Percentiles rank a stretch among this genome's conserved stretches.
phyloP scores from a whole-genome alignment of 2,888 invertebrate species.

The Capitulum mitella region DNA sequence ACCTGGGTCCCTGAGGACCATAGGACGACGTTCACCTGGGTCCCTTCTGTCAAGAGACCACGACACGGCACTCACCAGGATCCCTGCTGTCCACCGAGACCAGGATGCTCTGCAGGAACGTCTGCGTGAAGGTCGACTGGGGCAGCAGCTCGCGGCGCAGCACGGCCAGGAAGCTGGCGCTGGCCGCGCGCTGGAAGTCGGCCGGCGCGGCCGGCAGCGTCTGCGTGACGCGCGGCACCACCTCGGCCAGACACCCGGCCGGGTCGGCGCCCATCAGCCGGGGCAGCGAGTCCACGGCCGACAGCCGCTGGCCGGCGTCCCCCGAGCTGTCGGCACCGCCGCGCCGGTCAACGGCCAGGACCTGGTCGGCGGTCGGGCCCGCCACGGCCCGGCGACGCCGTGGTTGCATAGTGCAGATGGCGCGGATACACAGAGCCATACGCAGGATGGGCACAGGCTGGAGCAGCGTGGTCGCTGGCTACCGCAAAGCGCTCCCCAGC shows the following conservation, averaged over 20 bases:
- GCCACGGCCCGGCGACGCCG: too few species aligned
- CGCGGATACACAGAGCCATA: too few species aligned
- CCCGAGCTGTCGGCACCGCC: not conserved
- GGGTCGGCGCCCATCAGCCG: not conserved
- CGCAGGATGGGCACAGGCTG: too few species aligned
- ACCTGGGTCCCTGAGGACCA: too few species aligned
- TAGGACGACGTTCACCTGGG: too few species aligned
- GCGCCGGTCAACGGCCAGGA: too few species aligned
- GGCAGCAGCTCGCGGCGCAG: constrained; percentile 33
- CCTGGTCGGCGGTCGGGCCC: too few species aligned
- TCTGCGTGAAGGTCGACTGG: constrained; percentile 51
- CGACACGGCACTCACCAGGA: constrained; percentile 45
- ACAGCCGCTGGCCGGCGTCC: not conserved
- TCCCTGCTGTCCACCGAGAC: constrained; percentile 53
- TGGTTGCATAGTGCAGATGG: too few species aligned
- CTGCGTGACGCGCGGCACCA: not conserved
- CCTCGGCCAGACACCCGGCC: constrained; percentile 4
- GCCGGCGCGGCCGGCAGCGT: not conserved
- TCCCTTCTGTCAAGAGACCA: too few species aligned
- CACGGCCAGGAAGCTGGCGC: constrained; percentile 27
- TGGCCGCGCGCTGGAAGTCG: constrained; percentile 16
- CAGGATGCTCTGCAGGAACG: constrained; percentile 54
- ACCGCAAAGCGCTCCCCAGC: too few species aligned
- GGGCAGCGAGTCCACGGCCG: not conserved
- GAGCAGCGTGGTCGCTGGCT: too few species aligned